Evolutionary conservation across 1,140 invertebrate species (phyloP).

Genomic region (Neodiprion pinetum): DNA sequence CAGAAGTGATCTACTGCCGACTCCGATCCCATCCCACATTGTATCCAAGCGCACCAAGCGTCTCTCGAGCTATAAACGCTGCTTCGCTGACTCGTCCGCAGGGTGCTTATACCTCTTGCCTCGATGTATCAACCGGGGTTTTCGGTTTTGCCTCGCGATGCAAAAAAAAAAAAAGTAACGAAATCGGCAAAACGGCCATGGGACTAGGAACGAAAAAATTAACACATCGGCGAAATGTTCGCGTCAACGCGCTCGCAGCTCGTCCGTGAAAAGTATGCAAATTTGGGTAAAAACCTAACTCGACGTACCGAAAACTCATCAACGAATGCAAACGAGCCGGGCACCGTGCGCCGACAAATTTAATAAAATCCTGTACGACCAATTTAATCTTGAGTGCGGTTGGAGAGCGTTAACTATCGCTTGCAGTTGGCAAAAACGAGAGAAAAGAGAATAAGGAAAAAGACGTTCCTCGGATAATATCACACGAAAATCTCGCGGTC

Average conservation of each 20-base stretch:
- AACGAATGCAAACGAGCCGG: constrained; percentile 57
- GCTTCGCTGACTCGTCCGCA: constrained; percentile 9
- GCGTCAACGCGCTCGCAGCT: not conserved
- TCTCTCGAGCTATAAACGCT: constrained; percentile 45
- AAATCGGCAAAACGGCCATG: not conserved
- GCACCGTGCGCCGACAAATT: constrained; percentile 56
- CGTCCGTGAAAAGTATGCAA: constrained; percentile 42
- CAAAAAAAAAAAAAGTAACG: not conserved
- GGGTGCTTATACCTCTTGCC: constrained; percentile 4
- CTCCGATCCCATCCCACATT: not conserved
- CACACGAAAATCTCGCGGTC: too few species aligned
- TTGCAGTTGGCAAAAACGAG: not conserved
- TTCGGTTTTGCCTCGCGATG: not conserved
- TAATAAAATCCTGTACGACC: constrained; percentile 58
- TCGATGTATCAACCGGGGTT: not conserved
- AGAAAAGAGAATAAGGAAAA: too few species aligned
- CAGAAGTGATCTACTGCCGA: constrained; percentile 53
- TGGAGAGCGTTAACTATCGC: constrained; percentile 35
- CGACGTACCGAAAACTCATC: constrained; percentile 55
- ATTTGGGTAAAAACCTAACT: constrained; percentile 40
- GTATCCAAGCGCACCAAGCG: constrained; percentile 43
- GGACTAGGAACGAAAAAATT: not conserved
- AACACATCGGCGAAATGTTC: not conserved
- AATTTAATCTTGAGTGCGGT: constrained; percentile 50
- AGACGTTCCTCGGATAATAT: not conserved